Percentiles rank a stretch among this genome's conserved stretches.
Conservation (phyloP, 1,140 invertebrate genomes). For the Drosophila pallidifrons region DNA sequence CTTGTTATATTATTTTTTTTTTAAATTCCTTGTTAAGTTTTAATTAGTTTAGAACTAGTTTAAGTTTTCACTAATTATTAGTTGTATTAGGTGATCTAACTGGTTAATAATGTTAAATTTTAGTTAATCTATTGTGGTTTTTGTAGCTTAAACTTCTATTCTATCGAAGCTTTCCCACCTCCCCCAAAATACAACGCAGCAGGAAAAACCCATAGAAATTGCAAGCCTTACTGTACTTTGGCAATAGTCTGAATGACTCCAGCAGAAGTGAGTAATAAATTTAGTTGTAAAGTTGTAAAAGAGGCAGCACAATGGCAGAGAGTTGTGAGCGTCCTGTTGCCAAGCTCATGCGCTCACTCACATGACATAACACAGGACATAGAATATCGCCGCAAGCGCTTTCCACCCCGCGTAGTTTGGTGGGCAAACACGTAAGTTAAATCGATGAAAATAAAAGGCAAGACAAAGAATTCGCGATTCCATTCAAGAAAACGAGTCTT, state of each 20-base stretch:
- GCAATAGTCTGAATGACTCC: conserved; percentile 7
- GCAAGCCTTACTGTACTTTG: conserved; percentile 44
- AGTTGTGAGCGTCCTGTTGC: conserved; percentile 35
- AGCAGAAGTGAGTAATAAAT: conserved; percentile 44
- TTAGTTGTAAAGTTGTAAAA: conserved; percentile 18
- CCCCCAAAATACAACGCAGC: background rate
- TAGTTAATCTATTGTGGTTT: too few relatives aligned
- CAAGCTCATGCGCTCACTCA: conserved; percentile 42
- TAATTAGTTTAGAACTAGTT: too few relatives aligned
- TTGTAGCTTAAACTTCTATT: background rate
- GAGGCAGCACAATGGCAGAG: conserved; percentile 7
- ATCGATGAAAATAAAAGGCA: conserved; percentile 55
- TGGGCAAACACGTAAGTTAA: conserved; percentile 75
- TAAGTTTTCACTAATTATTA: too few relatives aligned
- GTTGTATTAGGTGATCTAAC: too few relatives aligned
- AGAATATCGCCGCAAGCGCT: conserved; percentile 45
- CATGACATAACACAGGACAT: conserved; percentile 13
- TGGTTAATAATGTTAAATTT: too few relatives aligned
- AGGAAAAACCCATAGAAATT: conserved; percentile 29
- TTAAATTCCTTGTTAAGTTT: too few relatives aligned
- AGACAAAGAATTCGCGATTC: conserved; percentile 54
- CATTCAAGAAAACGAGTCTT: conserved; percentile 32
- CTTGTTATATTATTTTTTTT: too few relatives aligned
- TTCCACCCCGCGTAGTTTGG: conserved; percentile 79
- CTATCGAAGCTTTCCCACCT: background rate